Evolutionary conservation across 2,113 vertebrate species (phyloP), one percentile per base, ranked within the genome.

Genomic region (Rhinichthys klamathensis): DNA sequence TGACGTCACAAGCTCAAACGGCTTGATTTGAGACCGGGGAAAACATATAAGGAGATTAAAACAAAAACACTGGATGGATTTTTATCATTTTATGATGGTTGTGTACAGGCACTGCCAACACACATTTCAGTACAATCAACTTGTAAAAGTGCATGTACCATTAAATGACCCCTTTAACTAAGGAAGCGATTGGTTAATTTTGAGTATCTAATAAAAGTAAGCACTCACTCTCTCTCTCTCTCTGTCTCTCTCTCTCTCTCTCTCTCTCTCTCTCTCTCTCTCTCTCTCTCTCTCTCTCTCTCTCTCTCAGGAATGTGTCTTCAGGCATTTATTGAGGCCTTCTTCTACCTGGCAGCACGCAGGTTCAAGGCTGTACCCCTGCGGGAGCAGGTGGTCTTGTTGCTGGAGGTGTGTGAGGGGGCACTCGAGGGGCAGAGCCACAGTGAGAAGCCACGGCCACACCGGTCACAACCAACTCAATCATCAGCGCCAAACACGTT

Each of bases 241-340:
- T 86, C 10, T 83, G n/a, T 75, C 23, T 69, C 16, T 56, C 21
- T 38, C 35, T 38, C 7, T 85, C 75, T 86, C 10, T 83, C 92
- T n/a, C n/a, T n/a, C n/a, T n/a, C n/a, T n/a, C n/a, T 49, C 13
- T 15, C 44, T 46, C 10, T 46, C 49, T 75, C 23, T 69, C 16
- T 56, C 18, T 35, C 4, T 35, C 7, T 85, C 77, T 86, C 9
- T 83, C 92, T 75, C 23, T 69, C 16, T 56, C 21, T 38, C 35
- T 38, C 7, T 85, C 75, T 86, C 10, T 83, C 92, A 99, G 98
- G 98, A 44, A 99, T 99, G 98, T 95, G 96, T 30, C 92, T 99
- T 54, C 98, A 98, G 73, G 97, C 97, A 0, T 99, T 99, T 3
- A 91, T 98, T 0, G 97, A 99, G 84, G 97, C 97, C 63, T 97